These are phyloP conservation scores for Camponotus pennsylvanicus DNA, from an alignment of 1,140 invertebrate genomes.

Conservation along the genomic window DNA sequence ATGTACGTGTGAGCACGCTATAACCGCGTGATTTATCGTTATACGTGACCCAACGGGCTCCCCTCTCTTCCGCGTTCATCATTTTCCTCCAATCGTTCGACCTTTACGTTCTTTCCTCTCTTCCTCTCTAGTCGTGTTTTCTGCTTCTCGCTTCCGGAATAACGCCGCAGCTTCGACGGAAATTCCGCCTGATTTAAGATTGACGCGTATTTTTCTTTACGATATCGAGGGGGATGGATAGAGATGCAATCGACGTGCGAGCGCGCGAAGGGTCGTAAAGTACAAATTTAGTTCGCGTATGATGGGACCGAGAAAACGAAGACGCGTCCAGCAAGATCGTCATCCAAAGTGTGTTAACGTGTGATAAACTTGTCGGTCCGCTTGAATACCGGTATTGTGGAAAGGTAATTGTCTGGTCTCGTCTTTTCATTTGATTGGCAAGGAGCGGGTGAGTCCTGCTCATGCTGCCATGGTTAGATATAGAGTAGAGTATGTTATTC, in stretches of 20 bases:
- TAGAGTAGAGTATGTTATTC: no score
- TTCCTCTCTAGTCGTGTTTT: background rate
- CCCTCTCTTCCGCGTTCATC: slow-evolving; percentile 67
- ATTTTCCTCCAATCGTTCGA: slow-evolving; percentile 62
- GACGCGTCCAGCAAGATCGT: background rate
- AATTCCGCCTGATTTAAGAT: slow-evolving; percentile 56
- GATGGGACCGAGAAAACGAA: background rate
- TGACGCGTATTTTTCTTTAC: slow-evolving; percentile 44
- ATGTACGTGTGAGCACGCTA: slow-evolving; percentile 57
- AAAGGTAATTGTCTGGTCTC: slow-evolving; percentile 38
- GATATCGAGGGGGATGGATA: background rate
- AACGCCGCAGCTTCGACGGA: background rate
- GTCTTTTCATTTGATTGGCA: no score
- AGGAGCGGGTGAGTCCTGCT: no score
- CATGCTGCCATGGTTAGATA: no score
- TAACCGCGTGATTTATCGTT: slow-evolving; percentile 73
- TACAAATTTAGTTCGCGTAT: background rate
- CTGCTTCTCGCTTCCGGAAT: background rate
- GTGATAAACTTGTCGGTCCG: slow-evolving; percentile 32
- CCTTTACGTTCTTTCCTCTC: background rate
- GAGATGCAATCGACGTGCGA: background rate
- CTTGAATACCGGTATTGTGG: slow-evolving; percentile 33
- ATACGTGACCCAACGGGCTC: slow-evolving; percentile 67
- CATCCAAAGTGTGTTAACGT: slow-evolving; percentile 28
- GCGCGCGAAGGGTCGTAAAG: background rate